Evolutionary conservation across 2,797 vertebrate genomes (phyloP).

Genomic region (Halcyon smyrnensis): DNA sequence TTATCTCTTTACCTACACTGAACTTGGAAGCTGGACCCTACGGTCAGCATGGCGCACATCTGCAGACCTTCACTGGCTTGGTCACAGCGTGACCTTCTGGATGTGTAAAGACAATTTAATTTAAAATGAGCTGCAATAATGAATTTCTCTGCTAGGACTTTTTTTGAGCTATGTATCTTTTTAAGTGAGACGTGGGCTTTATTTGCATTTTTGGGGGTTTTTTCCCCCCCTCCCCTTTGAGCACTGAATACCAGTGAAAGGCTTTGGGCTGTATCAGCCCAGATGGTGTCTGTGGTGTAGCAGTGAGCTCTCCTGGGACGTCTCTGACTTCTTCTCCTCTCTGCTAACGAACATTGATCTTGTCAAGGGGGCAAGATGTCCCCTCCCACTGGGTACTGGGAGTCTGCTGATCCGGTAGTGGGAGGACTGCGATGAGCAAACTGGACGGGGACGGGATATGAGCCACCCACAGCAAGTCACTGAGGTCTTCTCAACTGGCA

Average conservation of each 20-base stretch:
- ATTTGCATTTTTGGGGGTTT: neutral
- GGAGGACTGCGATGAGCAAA: neutral
- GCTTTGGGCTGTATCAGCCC: neutral
- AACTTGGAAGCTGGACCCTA: neutral
- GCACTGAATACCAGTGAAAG: neutral
- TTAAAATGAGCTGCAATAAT: neutral
- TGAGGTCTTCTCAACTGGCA: neutral
- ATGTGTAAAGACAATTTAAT: neutral
- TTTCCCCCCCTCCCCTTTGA: neutral
- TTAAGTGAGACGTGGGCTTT: neutral
- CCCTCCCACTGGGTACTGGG: rapidly evolving
- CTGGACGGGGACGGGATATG: neutral
- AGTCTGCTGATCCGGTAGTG: neutral
- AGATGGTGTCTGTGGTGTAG: neutral
- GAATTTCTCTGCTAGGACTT: neutral
- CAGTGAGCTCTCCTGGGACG: neutral
- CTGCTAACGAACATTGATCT: neutral
- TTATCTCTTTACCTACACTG: neutral
- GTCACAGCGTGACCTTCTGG: neutral
- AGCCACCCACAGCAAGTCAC: neutral
- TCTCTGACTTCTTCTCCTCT: neutral
- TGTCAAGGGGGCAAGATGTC: neutral
- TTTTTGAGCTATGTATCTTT: neutral
- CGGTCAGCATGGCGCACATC: neutral
- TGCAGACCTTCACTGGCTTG: neutral